Conservation (phyloP, 1,140 invertebrate species). For the Drosophila azteca region DNA sequence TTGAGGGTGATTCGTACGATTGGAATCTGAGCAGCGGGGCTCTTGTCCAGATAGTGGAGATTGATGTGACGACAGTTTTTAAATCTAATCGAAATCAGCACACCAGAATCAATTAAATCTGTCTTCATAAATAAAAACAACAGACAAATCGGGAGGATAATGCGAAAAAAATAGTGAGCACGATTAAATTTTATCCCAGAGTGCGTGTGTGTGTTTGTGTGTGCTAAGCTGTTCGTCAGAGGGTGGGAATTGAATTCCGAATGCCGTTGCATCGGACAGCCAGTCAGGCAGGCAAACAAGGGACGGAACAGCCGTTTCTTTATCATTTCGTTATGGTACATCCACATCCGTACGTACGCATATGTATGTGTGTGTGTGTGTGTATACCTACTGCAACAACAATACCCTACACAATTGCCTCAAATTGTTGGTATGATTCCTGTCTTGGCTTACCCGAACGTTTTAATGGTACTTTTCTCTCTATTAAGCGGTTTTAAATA, state of each 20-base stretch:
- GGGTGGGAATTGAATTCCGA: conserved; percentile 26
- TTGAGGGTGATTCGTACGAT: too few relatives aligned
- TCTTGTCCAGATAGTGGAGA: too few relatives aligned
- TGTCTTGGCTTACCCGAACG: conserved; percentile 49
- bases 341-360: background rate
- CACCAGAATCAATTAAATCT: conserved; percentile 5
- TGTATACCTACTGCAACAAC: conserved; percentile 30
- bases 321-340: conserved; percentile 25
- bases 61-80: too few relatives aligned
- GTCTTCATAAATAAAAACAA: conserved; percentile 28
- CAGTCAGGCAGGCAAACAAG: conserved; percentile 4
- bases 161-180: too few relatives aligned
- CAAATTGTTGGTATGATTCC: conserved; percentile 41
- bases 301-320: conserved; percentile 48
- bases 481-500: conserved; percentile 28
- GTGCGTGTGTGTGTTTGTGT: background rate
- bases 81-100: conserved; percentile 23
- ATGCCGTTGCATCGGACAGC: conserved; percentile 22
- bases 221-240: too few relatives aligned
- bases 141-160: background rate
- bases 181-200: conserved; percentile 3
- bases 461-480: conserved; percentile 39
- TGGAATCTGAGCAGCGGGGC: too few relatives aligned
- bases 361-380: conserved; percentile 11
- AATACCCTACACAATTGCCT: conserved; percentile 16